These are phyloP conservation scores for Theocolax elegans DNA, from an alignment of 1,140 invertebrate species.

Conservation along the genomic window DNA sequence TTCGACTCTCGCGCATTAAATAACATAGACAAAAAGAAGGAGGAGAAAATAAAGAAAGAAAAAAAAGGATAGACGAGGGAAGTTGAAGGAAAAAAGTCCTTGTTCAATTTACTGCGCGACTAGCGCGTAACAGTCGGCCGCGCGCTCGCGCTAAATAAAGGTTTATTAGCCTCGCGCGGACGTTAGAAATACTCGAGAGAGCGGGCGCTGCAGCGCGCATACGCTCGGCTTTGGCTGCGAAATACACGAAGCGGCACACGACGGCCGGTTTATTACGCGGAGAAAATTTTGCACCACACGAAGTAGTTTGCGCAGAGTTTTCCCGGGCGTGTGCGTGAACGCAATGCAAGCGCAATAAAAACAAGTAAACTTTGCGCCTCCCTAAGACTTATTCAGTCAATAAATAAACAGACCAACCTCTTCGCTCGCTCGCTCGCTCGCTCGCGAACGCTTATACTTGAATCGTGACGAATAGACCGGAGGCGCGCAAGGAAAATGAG, in stretches of 20 bases:
- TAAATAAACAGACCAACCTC: not conserved
- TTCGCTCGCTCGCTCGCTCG: not conserved
- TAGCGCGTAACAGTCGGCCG: not conserved
- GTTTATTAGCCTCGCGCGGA: constrained; percentile 9
- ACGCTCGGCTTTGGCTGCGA: too few relatives aligned
- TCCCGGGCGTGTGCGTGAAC: not conserved
- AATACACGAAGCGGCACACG: not conserved
- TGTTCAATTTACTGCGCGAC: constrained; percentile 12
- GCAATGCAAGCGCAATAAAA: constrained; percentile 8
- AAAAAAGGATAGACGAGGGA: not conserved
- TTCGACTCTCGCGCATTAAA: not conserved
- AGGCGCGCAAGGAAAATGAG: not conserved
- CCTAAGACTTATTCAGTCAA: not conserved
- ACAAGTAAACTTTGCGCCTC: not conserved
- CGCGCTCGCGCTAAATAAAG: not conserved
- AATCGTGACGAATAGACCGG: not conserved
- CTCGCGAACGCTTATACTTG: not conserved
- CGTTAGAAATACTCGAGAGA: not conserved
- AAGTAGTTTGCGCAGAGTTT: too few relatives aligned
- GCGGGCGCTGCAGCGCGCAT: not conserved
- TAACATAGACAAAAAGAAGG: not conserved
- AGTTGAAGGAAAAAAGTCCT: constrained; percentile 1
- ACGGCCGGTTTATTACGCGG: not conserved
- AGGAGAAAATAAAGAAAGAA: not conserved
- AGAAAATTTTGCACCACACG: constrained; percentile 6